Base-by-base conservation (phyloP, 2,888 invertebrate genomes). In the Epirrita christyi region DNA sequence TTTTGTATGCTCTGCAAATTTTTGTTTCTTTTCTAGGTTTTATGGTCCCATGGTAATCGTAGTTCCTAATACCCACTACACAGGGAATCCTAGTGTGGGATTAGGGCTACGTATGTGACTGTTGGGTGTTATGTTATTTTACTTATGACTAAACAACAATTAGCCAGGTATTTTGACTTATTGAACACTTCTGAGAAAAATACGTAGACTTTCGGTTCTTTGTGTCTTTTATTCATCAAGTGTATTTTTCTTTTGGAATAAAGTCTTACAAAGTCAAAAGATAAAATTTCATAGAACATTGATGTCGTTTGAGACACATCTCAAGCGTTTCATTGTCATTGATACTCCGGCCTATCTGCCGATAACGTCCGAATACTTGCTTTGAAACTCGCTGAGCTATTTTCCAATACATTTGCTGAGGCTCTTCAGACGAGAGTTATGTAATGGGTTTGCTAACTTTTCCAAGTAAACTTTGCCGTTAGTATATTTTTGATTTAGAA, bases 321-420 rank as follows among this genome's bases (percentile, higher is more conserved):
- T 54, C 15, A 43, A 47, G 42, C 44, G 40, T 44, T 3, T 34
- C 55, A 34, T 44, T 49, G 55, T 55, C 40, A 43, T 15, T 14
- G 44, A 45, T 55, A 45, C 45, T 48, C 55, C 55, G 43, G 13
- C 46, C 40, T 29, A 15, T 43, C 37, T 43, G 48, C 37, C 48
- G 49, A 45, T 55, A 49, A 34, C 49, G 32, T 55, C 49, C 38
- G 34, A 49, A 43, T 34, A 32, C 38, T 29, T 32, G 46, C 62
- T 55, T 59, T 48, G 37, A 57, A 51, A 55, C 40, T 53, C 46
- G 29, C 40, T 41, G 45, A 59, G 55, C 57, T 61, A 59, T 58
- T 66, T 60, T 62, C 60, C 61, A 55, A 63, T 60, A 68, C 59
- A 63, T 50, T 61, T 55, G 38, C 44, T 37, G 21, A 11, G 55